Evolutionary conservation across 2,888 invertebrate genomes (phyloP), one percentile per base, ranked within the genome.

Genomic region (Alviniconcha strummeri): DNA sequence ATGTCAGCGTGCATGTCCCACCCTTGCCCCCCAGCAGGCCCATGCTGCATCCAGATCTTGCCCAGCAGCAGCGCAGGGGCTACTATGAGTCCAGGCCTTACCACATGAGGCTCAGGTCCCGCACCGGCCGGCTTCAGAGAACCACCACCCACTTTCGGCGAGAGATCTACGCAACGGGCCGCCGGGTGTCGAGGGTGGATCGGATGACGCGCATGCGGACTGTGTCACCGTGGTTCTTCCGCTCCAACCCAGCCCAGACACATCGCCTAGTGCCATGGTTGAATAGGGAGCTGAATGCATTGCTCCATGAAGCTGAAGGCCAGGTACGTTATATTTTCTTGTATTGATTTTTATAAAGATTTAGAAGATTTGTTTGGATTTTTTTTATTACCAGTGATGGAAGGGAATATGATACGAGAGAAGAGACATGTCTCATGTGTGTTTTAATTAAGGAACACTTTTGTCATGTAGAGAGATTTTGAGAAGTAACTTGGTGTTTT

Each of bases 181-280:
- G 97, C 89, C 97, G 97, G 96, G 96, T 97, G 96, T 96, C 94
- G 94, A 96, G 88, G 96, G 83, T 89, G 0, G 96, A 54, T 9
- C 82, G 86, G 13, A 79, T 83, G 9, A 84, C 81, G 17, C 87
- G 88, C 8, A 83, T 89, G 5, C 85, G 93, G 56, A 89, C 91
- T 19, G 88, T 89, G 13, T 88, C 90, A 52, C 91, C 93, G 0
- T 88, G 90, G 69, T 94, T 94, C 87, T 94, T 90, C 85, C 83
- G 89, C 6, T 88, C 90, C n/a, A 94, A 98, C 94, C 96, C 96
- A 83, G 96, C 96, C 17, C 96, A 97, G 92, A 95, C 96, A 87
- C 96, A 97, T 92, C 96, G 98, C 1, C 95, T 98, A 83, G 96
- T 97, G 86, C 97, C 97, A 1, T 98, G 98, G 97, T 94, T 98